These are phyloP conservation scores for Lagorchestes hirsutus DNA, from an alignment of 2,797 vertebrate genomes.

Conservation along the genomic window DNA sequence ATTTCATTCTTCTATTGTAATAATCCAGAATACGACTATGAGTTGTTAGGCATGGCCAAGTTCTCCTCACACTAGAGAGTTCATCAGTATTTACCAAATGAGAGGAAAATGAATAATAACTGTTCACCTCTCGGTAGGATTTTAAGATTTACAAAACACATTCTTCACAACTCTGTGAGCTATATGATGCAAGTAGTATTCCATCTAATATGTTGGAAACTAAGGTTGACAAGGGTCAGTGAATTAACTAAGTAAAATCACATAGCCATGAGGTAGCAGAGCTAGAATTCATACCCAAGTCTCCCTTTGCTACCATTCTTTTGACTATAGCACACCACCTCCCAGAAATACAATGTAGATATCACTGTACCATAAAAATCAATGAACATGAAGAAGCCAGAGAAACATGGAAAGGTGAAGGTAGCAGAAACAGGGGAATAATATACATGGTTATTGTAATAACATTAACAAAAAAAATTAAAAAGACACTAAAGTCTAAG, in stretches of 20 bases:
- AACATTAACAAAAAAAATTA: neutral
- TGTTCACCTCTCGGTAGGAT: neutral
- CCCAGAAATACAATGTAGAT: neutral
- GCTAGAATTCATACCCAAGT: neutral
- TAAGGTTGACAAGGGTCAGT: neutral
- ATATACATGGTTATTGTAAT: neutral
- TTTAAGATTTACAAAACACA: neutral
- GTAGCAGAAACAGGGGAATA: neutral
- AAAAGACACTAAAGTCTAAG: neutral
- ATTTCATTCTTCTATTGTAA: slow-evolving; percentile 16
- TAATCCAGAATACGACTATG: slow-evolving; percentile 40
- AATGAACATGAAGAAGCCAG: neutral
- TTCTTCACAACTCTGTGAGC: neutral
- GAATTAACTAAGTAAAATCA: neutral
- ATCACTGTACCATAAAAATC: neutral
- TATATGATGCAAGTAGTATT: neutral
- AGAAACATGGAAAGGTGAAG: neutral
- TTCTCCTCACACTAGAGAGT: slow-evolving; percentile 39
- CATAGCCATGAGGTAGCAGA: neutral
- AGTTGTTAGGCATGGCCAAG: slow-evolving; percentile 32
- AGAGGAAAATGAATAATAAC: slow-evolving; percentile 32
- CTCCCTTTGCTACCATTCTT: neutral
- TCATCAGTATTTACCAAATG: slow-evolving; percentile 3
- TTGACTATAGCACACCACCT: neutral
- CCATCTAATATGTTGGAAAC: neutral